These are phyloP conservation scores for Mayetiola destructor DNA, from an alignment of 2,888 invertebrate species.

Conservation along the genomic window DNA sequence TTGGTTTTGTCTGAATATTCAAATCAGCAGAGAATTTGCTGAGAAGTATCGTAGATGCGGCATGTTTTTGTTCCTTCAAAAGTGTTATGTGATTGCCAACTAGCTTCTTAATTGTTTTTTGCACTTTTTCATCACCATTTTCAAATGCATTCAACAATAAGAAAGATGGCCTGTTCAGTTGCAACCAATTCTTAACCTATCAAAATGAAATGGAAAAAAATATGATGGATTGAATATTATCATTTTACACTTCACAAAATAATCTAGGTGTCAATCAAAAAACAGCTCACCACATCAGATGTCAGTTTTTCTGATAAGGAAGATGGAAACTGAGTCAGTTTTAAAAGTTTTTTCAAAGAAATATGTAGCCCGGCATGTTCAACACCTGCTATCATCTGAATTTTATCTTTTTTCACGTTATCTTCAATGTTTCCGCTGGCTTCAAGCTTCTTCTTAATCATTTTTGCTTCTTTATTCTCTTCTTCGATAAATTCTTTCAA, in stretches of 20 bases:
- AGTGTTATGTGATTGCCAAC: conserved; percentile 25
- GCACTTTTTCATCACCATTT: conserved; percentile 39
- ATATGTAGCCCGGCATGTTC: conserved; percentile 65
- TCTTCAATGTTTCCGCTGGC: conserved; percentile 22
- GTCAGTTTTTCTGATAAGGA: conserved; percentile 40
- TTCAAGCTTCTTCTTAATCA: conserved; percentile 7
- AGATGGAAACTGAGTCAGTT: conserved; percentile 42
- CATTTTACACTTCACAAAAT: not conserved
- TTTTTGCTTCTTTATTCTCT: conserved; percentile 17
- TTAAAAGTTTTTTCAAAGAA: conserved; percentile 59
- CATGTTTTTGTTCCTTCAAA: conserved; percentile 40
- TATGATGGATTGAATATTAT: not conserved
- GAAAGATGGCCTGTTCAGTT: conserved; percentile 63
- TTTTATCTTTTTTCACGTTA: conserved; percentile 28
- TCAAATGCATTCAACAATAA: conserved; percentile 52
- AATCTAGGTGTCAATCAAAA: not conserved
- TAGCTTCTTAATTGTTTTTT: conserved; percentile 37
- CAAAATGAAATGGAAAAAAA: conserved; percentile 23
- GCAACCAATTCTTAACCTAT: conserved; percentile 50
- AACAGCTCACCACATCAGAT: conserved; percentile 38
- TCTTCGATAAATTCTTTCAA: conserved; percentile 21
- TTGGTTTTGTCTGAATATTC: too few species aligned
- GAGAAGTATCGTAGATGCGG: conserved; percentile 50
- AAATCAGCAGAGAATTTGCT: conserved; percentile 31
- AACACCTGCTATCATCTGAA: conserved; percentile 35